These are phyloP conservation scores for Zosterops japonicus DNA, from an alignment of 2,113 vertebrate species.

Conservation along the genomic window DNA sequence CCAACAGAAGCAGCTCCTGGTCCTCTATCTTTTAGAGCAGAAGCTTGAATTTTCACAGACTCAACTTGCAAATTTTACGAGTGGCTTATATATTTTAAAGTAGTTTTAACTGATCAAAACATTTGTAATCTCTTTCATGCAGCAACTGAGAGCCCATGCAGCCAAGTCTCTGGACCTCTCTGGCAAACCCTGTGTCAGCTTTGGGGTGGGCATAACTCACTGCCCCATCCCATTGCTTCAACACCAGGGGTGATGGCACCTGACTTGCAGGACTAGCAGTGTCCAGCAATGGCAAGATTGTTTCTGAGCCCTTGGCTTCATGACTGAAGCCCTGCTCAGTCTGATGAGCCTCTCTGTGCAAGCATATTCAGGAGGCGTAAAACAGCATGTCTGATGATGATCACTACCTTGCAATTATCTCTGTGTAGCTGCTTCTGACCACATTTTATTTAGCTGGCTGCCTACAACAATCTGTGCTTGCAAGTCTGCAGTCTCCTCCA, in stretches of 20 bases:
- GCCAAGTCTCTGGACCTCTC: neutral
- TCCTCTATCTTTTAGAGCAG: neutral
- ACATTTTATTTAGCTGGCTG: neutral
- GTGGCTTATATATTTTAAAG: neutral
- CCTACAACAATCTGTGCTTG: neutral
- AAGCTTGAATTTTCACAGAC: neutral
- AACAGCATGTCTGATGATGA: neutral
- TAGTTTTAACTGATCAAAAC: neutral
- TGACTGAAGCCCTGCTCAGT: neutral
- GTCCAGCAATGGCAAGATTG: neutral
- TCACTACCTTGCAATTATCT: neutral
- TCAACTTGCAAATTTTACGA: neutral
- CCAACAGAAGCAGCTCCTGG: neutral
- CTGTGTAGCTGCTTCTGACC: neutral
- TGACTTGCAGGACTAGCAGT: neutral
- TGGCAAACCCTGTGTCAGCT: neutral
- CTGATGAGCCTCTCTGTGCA: neutral
- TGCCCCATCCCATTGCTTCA: neutral
- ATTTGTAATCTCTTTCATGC: neutral
- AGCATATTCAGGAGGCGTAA: neutral
- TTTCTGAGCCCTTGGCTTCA: neutral
- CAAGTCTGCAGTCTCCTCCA: neutral
- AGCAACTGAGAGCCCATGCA: neutral
- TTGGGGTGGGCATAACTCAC: neutral
- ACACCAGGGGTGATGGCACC: neutral